phyloP scores from a whole-genome alignment of 1,140 invertebrate species.

The Meloidogyne floridensis region DNA sequence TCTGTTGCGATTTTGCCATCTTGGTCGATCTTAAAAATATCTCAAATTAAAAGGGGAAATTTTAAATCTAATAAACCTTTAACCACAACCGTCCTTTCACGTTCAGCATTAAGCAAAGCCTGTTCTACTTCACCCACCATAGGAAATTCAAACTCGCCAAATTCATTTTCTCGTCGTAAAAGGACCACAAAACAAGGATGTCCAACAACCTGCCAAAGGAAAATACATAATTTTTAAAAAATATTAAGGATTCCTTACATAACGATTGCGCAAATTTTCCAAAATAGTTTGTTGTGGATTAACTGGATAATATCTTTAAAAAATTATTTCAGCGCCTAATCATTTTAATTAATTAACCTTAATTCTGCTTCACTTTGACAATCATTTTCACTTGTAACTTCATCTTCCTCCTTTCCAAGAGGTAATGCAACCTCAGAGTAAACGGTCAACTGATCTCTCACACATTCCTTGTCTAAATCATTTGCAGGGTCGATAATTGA shows the following conservation, averaged over 20 bases:
- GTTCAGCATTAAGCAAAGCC: neutral
- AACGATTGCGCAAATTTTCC: constrained; percentile 29
- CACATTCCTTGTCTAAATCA: neutral
- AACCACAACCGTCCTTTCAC: neutral
- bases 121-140: constrained; percentile 26
- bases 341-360: neutral
- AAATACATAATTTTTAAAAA: neutral
- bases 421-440: constrained; percentile 8
- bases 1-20: neutral
- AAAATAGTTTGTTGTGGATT: constrained; percentile 26
- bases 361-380: constrained; percentile 6
- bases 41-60: neutral
- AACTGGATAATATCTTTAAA: constrained; percentile 26
- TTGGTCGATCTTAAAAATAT: constrained; percentile 1
- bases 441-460: constrained; percentile 1
- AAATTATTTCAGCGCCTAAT: neutral
- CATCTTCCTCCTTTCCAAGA: neutral
- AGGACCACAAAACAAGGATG: constrained; percentile 29
- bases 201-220: constrained; percentile 6
- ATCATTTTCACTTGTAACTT: constrained; percentile 14
- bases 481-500: neutral
- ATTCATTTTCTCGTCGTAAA: constrained; percentile 3
- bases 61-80: neutral
- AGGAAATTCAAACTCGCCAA: constrained; percentile 29
- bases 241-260: neutral